phyloP scores from a whole-genome alignment of 2,113 vertebrate species.

The Castor canadensis region DNA sequence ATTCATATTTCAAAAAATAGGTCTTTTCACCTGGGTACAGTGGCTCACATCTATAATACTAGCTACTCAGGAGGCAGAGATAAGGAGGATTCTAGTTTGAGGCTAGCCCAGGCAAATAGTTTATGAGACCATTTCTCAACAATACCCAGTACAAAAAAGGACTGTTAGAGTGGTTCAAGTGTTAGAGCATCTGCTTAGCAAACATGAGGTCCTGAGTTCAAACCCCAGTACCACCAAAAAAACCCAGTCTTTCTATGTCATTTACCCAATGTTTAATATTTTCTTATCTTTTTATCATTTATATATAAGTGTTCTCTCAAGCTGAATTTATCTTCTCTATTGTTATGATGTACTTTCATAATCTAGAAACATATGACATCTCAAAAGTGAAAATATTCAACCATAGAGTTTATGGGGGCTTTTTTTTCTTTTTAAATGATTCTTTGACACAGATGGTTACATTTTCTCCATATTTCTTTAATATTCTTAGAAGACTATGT shows the following conservation, averaged over 20 bases:
- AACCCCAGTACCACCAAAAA: too few species aligned
- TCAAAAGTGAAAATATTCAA: conserved; percentile 24
- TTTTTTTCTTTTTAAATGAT: conserved; percentile 10
- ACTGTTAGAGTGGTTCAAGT: too few species aligned
- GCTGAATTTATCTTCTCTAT: not conserved
- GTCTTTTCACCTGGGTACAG: too few species aligned
- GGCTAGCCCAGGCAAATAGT: too few species aligned
- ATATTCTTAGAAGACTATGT: not conserved
- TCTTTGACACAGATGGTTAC: not conserved
- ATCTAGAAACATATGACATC: not conserved
- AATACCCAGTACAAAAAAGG: too few species aligned
- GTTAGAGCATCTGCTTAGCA: too few species aligned
- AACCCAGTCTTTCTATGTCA: not conserved
- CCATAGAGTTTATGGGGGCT: not conserved
- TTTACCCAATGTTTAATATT: not conserved
- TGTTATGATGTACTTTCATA: not conserved
- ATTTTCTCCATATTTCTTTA: not conserved
- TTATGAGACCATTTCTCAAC: too few species aligned
- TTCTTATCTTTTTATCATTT: not conserved
- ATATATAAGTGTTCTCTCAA: not conserved
- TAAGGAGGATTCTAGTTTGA: too few species aligned
- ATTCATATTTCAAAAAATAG: not conserved
- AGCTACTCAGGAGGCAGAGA: too few species aligned
- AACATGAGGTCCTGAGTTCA: too few species aligned
- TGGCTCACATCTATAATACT: too few species aligned